These are phyloP conservation scores for Blomia tropicalis DNA, from an alignment of 2,888 invertebrate species.

Conservation along the genomic window DNA sequence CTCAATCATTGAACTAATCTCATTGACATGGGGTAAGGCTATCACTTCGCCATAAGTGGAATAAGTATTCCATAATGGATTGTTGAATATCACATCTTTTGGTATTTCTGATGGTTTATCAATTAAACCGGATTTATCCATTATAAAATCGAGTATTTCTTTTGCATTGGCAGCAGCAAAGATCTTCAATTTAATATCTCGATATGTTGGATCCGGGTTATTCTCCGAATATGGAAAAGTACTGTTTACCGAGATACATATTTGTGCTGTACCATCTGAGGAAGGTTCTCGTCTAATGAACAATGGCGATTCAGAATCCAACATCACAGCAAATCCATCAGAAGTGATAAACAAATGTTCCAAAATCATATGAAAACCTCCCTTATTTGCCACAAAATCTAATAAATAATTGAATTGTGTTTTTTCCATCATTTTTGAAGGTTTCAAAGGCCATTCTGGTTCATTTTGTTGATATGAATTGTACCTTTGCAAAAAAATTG, in stretches of 20 bases:
- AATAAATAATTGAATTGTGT: neutral
- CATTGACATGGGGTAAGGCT: neutral
- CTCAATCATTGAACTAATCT: neutral
- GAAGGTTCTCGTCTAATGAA: slow-evolving; percentile 48
- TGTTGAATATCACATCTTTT: neutral
- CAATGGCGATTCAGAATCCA: slow-evolving; percentile 48
- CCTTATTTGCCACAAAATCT: neutral
- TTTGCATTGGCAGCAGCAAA: neutral
- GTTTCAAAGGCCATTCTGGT: neutral
- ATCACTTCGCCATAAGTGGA: neutral
- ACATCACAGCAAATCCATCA: slow-evolving; percentile 48
- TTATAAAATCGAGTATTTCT: neutral
- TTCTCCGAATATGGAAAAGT: neutral
- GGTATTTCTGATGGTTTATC: neutral
- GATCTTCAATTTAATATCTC: slow-evolving; percentile 1
- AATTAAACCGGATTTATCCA: neutral
- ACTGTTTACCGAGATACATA: slow-evolving; percentile 43
- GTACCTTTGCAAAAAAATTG: neutral
- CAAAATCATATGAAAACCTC: slow-evolving; percentile 32
- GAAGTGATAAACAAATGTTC: slow-evolving; percentile 48
- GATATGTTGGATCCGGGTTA: slow-evolving; percentile 4
- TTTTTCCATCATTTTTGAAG: neutral
- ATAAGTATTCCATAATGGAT: neutral
- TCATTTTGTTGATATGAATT: neutral
- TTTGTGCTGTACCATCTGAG: slow-evolving; percentile 32